Evolutionary conservation across 2,797 vertebrate genomes (phyloP).

Genomic region (Parambassis ranga): DNA sequence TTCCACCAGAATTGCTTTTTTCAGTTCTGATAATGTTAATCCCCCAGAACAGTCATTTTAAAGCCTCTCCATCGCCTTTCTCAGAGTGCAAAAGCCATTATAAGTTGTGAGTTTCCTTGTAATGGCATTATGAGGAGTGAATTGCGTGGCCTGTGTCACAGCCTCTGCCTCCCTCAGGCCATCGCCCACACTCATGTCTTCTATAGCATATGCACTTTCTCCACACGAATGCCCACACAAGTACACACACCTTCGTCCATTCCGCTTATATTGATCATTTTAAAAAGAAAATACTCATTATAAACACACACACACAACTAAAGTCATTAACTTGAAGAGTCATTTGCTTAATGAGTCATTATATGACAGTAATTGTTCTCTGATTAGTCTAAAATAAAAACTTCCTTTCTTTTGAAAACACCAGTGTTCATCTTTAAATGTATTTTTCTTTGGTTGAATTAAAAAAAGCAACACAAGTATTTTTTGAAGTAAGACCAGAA

Average conservation of each 20-base stretch:
- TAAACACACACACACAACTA: not conserved
- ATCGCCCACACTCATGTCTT: constrained; percentile 20
- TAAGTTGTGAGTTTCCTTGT: constrained; percentile 71
- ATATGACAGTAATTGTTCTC: not conserved
- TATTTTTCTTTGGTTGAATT: not conserved
- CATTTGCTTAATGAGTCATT: constrained; percentile 1
- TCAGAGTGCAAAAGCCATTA: constrained; percentile 74
- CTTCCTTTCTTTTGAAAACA: not conserved
- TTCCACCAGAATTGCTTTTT: constrained; percentile 73
- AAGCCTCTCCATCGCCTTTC: constrained; percentile 46
- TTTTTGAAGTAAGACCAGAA: no score
- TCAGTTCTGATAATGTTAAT: constrained; percentile 73
- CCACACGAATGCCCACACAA: not conserved
- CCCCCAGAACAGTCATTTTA: constrained; percentile 67
- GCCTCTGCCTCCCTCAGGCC: constrained; percentile 32
- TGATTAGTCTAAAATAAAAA: not conserved
- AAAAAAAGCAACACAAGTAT: no score
- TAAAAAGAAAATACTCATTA: not conserved
- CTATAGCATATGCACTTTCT: constrained; percentile 1
- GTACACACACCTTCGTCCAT: not conserved
- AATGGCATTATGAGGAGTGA: constrained; percentile 68
- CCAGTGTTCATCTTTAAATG: not conserved
- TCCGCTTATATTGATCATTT: not conserved
- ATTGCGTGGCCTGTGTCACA: constrained; percentile 38
- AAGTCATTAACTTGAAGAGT: not conserved